Base-by-base conservation (phyloP, 2,888 invertebrate genomes). In the Apodemia zela region DNA sequence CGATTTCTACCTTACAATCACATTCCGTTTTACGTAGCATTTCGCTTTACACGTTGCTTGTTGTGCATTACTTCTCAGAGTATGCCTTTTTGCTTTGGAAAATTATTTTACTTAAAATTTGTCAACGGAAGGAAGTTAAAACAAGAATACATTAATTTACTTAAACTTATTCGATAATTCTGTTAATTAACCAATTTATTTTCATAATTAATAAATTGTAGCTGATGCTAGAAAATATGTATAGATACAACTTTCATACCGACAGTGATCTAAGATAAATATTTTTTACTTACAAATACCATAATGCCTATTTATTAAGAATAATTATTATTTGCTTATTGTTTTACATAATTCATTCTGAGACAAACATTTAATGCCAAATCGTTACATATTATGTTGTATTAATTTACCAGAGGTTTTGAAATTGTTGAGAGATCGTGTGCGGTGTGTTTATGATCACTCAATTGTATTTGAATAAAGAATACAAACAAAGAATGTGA, bases 351-450 rank as follows among this genome's bases (percentile, higher is more conserved):
- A 5, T 45, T 45, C 42, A 54, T 54, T 54, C 25, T 54, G 54
- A 54, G 25, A 57, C 15, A 7, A 57, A 15, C 54, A 25, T 60
- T 45, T 66, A 62, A 63, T 62, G 66, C 63, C 63, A 64, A 67
- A 68, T 64, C 64, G 61, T 67, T 63, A 65, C 61, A 57, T 63
- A 35, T 59, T 66, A 54, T 61, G 60, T 66, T 68, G 45, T 66
- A 54, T 57, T 65, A 62, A 62, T 63, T 62, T 67, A 65, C 62
- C 54, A 58, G 60, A 59, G 60, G 62, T 63, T 63, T 59, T 63
- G 61, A 38, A 63, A 49, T 62, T 59, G 63, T 60, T 63, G 61
- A 67, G 63, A 62, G 60, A 51, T 65, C 66, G 63, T 59, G 63
- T 60, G 29, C 63, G 63, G 42, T 21, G 25, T 59, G 38, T 29